Evolutionary conservation across 2,888 invertebrate species (phyloP).

Genomic region (Drosophila kambysellisi): DNA sequence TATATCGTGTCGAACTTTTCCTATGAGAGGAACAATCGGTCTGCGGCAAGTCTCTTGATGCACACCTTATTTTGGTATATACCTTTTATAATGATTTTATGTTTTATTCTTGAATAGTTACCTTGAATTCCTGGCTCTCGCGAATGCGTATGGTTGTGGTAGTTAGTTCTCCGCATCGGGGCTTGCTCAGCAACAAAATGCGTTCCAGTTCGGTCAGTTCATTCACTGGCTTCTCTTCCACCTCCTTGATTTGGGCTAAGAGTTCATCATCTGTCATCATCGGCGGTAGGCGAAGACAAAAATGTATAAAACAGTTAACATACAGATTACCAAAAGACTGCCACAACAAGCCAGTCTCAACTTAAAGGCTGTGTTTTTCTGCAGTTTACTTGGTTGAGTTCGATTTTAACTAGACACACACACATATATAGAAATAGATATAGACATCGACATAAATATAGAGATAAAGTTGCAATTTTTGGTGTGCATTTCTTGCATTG

Average conservation of each 20-base stretch:
- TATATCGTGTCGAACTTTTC: background rate
- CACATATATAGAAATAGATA: slow-evolving; percentile 5
- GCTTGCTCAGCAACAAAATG: slow-evolving; percentile 95
- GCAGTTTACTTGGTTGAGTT: slow-evolving; percentile 29
- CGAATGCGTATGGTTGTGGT: slow-evolving; percentile 95
- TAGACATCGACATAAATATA: slow-evolving; percentile 25
- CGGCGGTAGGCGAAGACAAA: slow-evolving; percentile 10
- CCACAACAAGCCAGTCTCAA: slow-evolving; percentile 11
- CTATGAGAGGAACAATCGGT: no score
- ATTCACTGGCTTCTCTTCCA: slow-evolving; percentile 88
- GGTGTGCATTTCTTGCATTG: slow-evolving; percentile 21
- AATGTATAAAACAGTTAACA: slow-evolving; percentile 18
- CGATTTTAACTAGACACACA: slow-evolving; percentile 7
- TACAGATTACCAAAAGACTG: slow-evolving; percentile 8
- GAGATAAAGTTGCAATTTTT: slow-evolving; percentile 16
- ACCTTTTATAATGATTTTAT: background rate
- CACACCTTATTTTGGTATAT: background rate
- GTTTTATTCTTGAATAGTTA: slow-evolving; percentile 84
- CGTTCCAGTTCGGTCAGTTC: slow-evolving; percentile 93
- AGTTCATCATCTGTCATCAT: slow-evolving; percentile 86
- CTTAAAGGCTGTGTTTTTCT: slow-evolving; percentile 19
- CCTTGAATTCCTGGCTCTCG: slow-evolving; percentile 99
- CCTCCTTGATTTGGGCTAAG: slow-evolving; percentile 88
- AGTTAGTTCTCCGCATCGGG: slow-evolving; percentile 94
- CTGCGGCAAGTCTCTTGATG: no score